phyloP scores from a whole-genome alignment of 2,888 invertebrate species.

The Dynastes tityus region DNA sequence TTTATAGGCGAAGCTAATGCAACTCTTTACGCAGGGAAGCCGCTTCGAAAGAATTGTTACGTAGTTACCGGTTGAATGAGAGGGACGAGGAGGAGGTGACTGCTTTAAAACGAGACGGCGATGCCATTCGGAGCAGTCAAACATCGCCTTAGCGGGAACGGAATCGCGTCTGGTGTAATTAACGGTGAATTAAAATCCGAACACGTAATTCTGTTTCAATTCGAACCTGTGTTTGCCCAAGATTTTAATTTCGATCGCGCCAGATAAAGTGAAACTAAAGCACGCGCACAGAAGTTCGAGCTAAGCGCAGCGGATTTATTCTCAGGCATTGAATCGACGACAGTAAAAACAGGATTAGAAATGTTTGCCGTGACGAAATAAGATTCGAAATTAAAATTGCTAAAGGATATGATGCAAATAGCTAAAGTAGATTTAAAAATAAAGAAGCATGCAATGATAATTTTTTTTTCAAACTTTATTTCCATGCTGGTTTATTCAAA shows the following conservation, averaged over 20 bases:
- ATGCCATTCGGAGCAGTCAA: slow-evolving; percentile 29
- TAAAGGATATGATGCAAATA: too few species aligned
- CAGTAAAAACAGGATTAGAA: background rate
- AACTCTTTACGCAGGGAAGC: slow-evolving; percentile 68
- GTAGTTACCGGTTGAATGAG: slow-evolving; percentile 62
- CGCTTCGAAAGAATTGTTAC: background rate
- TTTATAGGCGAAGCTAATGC: slow-evolving; percentile 66
- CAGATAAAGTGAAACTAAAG: slow-evolving; percentile 34
- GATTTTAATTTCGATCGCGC: slow-evolving; percentile 42
- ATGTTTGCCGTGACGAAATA: too few species aligned
- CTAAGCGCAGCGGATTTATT: slow-evolving; percentile 18
- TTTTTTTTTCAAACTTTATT: too few species aligned
- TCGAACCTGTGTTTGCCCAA: slow-evolving; percentile 50
- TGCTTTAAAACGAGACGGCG: slow-evolving; percentile 29
- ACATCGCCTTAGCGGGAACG: slow-evolving; percentile 10
- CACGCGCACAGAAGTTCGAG: slow-evolving; percentile 10
- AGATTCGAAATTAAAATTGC: too few species aligned
- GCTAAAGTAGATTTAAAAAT: too few species aligned
- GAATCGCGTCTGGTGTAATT: slow-evolving; percentile 57
- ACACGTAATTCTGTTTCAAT: slow-evolving; percentile 58
- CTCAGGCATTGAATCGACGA: background rate
- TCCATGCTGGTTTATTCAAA: too few species aligned
- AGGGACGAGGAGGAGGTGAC: slow-evolving; percentile 35
- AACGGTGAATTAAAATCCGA: slow-evolving; percentile 58
- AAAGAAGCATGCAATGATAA: too few species aligned